These are phyloP conservation scores for Stenopsyche tienmushanensis DNA, from an alignment of 1,140 invertebrate genomes.

Conservation along the genomic window DNA sequence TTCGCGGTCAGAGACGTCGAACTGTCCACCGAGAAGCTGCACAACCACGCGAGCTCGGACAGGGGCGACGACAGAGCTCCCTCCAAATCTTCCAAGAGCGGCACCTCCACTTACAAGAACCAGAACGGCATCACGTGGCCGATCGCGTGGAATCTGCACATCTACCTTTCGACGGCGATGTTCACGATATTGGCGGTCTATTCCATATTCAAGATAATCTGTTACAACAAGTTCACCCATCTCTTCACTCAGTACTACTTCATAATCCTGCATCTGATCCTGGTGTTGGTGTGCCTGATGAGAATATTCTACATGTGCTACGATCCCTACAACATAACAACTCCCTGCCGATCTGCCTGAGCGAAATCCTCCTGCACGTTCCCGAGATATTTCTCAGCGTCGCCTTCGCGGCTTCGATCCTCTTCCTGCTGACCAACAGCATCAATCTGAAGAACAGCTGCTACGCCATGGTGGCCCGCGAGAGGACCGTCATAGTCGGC, in stretches of 20 bases:
- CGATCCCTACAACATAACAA: conserved; percentile 85
- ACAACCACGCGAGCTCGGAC: conserved; percentile 55
- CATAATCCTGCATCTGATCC: conserved; percentile 75
- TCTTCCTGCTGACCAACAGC: conserved; percentile 76
- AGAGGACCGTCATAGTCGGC: conserved; percentile 71
- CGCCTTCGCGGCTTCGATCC: conserved; percentile 80
- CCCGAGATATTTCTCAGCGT: conserved; percentile 82
- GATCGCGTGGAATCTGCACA: conserved; percentile 85
- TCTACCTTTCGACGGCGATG: conserved; percentile 79
- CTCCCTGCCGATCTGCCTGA: conserved; percentile 74
- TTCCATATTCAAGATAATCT: conserved; percentile 78
- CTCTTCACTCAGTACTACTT: conserved; percentile 81
- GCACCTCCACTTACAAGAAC: conserved; percentile 44
- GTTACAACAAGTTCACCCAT: conserved; percentile 78
- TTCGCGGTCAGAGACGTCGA: conserved; percentile 53
- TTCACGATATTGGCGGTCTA: conserved; percentile 80
- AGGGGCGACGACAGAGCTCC: conserved; percentile 50
- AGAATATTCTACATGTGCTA: conserved; percentile 85
- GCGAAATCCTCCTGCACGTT: conserved; percentile 78
- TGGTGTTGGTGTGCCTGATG: conserved; percentile 77
- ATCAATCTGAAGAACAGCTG: conserved; percentile 65
- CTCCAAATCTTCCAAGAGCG: conserved; percentile 49
- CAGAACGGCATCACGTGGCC: conserved; percentile 63
- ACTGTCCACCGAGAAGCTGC: conserved; percentile 54
- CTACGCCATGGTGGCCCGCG: conserved; percentile 68